A percentile compares a stretch with the other conserved stretches of the same genome.
phyloP scores from a whole-genome alignment of 2,888 invertebrate species.

The Plusia festucae region DNA sequence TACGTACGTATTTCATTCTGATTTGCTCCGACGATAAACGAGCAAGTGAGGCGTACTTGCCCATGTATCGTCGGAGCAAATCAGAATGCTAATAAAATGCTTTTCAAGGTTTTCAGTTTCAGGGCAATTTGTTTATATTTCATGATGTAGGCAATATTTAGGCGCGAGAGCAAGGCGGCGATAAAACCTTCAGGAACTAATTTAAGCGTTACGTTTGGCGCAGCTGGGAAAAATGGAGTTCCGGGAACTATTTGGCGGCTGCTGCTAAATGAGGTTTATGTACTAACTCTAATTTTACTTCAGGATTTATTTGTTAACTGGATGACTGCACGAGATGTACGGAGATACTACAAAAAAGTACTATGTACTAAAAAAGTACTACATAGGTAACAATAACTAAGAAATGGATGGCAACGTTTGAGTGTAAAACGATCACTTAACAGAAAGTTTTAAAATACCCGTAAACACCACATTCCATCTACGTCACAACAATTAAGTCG shows the following conservation, averaged over 20 bases:
- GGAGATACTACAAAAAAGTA: too few species aligned
- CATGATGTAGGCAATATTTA: slow-evolving; percentile 21
- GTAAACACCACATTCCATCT: too few species aligned
- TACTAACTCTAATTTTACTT: neutral
- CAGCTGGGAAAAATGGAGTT: slow-evolving; percentile 23
- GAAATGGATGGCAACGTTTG: too few species aligned
- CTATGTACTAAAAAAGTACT: too few species aligned
- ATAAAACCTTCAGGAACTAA: slow-evolving; percentile 41
- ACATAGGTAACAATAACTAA: too few species aligned
- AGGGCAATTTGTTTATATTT: slow-evolving; percentile 11
- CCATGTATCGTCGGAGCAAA: neutral
- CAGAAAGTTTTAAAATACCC: too few species aligned
- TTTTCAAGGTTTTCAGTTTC: neutral
- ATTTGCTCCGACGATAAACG: too few species aligned
- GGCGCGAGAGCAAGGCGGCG: slow-evolving; percentile 13
- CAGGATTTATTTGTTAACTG: neutral
- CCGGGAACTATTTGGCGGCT: slow-evolving; percentile 34
- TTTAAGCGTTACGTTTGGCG: slow-evolving; percentile 20
- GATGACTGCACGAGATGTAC: neutral
- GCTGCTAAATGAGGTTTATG: slow-evolving; percentile 8
- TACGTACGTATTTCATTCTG: too few species aligned
- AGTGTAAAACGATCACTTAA: too few species aligned
- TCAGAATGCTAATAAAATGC: slow-evolving; percentile 21
- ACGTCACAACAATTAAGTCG: neutral
- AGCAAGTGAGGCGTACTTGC: too few species aligned